Evolutionary conservation across 2,888 invertebrate species (phyloP).

Genomic region (Synergus itoensis): DNA sequence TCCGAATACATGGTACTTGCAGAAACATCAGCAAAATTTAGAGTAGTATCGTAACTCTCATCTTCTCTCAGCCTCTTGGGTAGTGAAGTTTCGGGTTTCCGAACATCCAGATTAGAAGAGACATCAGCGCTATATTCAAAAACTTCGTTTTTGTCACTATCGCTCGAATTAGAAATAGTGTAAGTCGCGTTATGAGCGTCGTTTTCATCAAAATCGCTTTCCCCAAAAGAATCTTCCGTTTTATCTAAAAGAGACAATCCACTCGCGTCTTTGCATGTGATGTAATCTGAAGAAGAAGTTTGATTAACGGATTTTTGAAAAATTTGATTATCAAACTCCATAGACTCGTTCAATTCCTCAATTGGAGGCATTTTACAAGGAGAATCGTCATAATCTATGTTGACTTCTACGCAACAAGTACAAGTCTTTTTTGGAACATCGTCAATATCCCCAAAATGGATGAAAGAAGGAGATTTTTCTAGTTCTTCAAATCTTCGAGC

Average conservation of each 20-base stretch:
- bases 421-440: constrained; percentile 26
- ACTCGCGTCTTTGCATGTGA: constrained; percentile 54
- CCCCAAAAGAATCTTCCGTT: constrained; percentile 22
- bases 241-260: constrained; percentile 43
- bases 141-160: constrained; percentile 45
- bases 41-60: constrained; percentile 49
- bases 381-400: background rate
- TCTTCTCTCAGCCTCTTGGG: constrained; percentile 2
- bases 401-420: constrained; percentile 43
- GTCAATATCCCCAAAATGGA: constrained; percentile 46
- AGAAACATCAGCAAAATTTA: constrained; percentile 59
- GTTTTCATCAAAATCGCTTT: constrained; percentile 14
- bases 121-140: constrained; percentile 59
- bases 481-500: constrained; percentile 34
- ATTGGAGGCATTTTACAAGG: constrained; percentile 10
- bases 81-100: background rate
- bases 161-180: constrained; percentile 56
- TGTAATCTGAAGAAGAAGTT: constrained; percentile 47
- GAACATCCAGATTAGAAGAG: constrained; percentile 55
- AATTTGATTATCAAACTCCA: background rate
- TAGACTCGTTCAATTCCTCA: constrained; percentile 17
- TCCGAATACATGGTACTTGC: constrained; percentile 37
- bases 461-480: constrained; percentile 44
- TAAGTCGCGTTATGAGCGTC: constrained; percentile 53
- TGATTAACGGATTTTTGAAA: constrained; percentile 13